Evolutionary conservation across 1,140 invertebrate species (phyloP).

Genomic region (Camponotus pennsylvanicus): DNA sequence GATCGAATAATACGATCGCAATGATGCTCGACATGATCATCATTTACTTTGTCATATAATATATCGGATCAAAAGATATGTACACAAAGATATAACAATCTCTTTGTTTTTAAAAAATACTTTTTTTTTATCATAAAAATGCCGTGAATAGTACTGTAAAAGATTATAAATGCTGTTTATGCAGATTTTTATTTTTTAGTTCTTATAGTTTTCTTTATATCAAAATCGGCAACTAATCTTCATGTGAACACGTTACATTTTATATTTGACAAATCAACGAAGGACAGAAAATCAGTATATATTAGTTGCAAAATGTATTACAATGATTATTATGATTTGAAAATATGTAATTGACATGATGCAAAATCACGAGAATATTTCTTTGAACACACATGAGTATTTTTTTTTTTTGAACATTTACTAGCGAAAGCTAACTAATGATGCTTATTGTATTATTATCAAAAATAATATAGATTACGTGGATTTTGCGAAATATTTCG

Average conservation of each 20-base stretch:
- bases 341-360: not conserved
- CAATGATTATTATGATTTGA: not conserved
- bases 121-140: constrained; percentile 8
- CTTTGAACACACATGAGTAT: not conserved
- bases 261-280: not conserved
- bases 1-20: constrained; percentile 8
- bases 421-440: not conserved
- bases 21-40: not conserved
- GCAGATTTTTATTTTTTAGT: not conserved
- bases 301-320: not conserved
- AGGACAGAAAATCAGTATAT: not conserved
- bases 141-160: not conserved
- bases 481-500: not conserved
- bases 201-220: not conserved
- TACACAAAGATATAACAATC: not conserved
- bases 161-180: not conserved
- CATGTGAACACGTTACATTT: not conserved
- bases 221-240: not conserved
- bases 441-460: constrained; percentile 16
- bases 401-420: constrained; percentile 21
- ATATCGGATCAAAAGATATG: not conserved
- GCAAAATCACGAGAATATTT: no score
- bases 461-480: constrained; percentile 20
- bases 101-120: not conserved
- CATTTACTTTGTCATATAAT: not conserved